Evolutionary conservation across 2,113 vertebrate genomes (phyloP).

Genomic region (human): GRCh38 chr1:37829001-37829500

Average conservation of each 20-base stretch:
- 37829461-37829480: neutral
- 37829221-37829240: too few relatives aligned
- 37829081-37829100: neutral
- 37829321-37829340: too few relatives aligned
- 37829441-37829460: too few relatives aligned
- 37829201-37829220: neutral
- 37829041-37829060: neutral
- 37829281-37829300: too few relatives aligned
- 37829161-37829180: neutral
- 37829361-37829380: too few relatives aligned
- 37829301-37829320: too few relatives aligned
- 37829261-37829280: too few relatives aligned
- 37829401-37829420: too few relatives aligned
- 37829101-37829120: neutral
- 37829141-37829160: neutral
- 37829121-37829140: neutral
- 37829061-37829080: neutral
- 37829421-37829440: too few relatives aligned
- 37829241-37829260: too few relatives aligned
- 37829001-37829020: neutral
- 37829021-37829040: neutral
- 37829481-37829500: neutral
- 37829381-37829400: too few relatives aligned
- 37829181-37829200: neutral
- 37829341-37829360: too few relatives aligned